Conservation (phyloP, 1,140 invertebrate species). For the Plectrocnemia conspersa region DNA sequence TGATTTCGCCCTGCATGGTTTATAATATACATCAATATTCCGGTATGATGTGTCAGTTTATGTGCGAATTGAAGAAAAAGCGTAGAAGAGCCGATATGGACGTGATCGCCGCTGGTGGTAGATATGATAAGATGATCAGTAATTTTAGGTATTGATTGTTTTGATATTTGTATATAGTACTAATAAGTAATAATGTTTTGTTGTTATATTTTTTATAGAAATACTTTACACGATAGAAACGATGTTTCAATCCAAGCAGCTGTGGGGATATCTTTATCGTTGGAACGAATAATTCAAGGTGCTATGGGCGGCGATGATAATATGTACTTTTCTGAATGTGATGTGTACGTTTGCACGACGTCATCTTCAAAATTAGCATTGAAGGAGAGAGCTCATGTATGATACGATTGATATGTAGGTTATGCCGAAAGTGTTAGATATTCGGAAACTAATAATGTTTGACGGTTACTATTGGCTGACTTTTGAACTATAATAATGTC, state of each 20-base stretch:
- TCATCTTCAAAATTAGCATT: slow-evolving; percentile 48
- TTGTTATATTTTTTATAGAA: slow-evolving; percentile 39
- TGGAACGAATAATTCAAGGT: slow-evolving; percentile 60
- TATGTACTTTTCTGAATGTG: slow-evolving; percentile 41
- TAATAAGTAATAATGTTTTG: too few relatives aligned
- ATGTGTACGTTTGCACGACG: slow-evolving; percentile 60
- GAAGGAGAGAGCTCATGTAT: slow-evolving; percentile 59
- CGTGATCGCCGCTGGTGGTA: slow-evolving; percentile 64
- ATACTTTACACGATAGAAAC: slow-evolving; percentile 42
- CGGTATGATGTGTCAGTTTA: slow-evolving; percentile 69
- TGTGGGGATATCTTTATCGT: slow-evolving; percentile 67
- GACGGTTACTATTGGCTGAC: too few relatives aligned
- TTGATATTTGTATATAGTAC: too few relatives aligned
- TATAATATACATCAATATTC: slow-evolving; percentile 64
- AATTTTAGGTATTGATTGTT: slow-evolving; percentile 36
- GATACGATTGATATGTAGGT: too few relatives aligned
- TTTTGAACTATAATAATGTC: too few relatives aligned
- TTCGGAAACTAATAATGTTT: too few relatives aligned
- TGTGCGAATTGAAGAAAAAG: slow-evolving; percentile 58
- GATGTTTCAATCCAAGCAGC: slow-evolving; percentile 53
- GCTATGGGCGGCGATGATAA: slow-evolving; percentile 47
- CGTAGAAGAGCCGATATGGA: slow-evolving; percentile 51
- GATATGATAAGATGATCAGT: slow-evolving; percentile 47
- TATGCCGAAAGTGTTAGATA: too few relatives aligned
- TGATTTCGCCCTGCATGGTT: slow-evolving; percentile 59